These are phyloP conservation scores for Scleropages formosus DNA, from an alignment of 2,797 vertebrate genomes.

Conservation along the genomic window DNA sequence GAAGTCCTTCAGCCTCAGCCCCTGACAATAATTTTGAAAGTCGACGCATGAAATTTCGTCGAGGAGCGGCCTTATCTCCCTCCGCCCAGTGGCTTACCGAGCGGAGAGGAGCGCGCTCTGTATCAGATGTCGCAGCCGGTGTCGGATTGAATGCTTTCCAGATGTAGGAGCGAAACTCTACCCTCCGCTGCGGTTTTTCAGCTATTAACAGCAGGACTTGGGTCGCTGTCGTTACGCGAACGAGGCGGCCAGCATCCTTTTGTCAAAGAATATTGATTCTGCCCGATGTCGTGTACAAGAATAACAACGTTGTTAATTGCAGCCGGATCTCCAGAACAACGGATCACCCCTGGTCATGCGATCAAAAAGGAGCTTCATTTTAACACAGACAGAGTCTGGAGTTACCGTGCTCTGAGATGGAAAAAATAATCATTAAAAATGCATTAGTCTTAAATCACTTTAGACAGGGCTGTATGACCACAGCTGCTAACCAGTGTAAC, in stretches of 20 bases:
- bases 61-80: slow-evolving; percentile 10
- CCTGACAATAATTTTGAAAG: slow-evolving; percentile 22
- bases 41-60: slow-evolving; percentile 32
- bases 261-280: slow-evolving; percentile 37
- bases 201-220: slow-evolving; percentile 25
- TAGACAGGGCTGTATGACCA: no score
- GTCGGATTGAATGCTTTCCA: slow-evolving; percentile 29
- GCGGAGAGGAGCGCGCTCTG: slow-evolving; percentile 9
- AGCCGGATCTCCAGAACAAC: slow-evolving; percentile 33
- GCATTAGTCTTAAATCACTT: neutral
- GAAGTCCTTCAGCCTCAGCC: slow-evolving; percentile 22
- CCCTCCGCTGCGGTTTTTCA: slow-evolving; percentile 21
- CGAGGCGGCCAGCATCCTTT: slow-evolving; percentile 25
- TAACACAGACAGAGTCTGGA: neutral
- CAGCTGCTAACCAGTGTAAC: no score
- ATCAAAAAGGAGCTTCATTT: slow-evolving; percentile 9
- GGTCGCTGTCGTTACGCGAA: slow-evolving; percentile 30
- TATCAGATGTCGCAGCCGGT: slow-evolving; percentile 33
- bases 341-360: neutral
- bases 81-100: neutral
- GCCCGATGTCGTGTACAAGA: slow-evolving; percentile 36
- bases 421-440: neutral
- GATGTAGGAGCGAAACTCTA: slow-evolving; percentile 25
- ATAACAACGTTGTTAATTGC: slow-evolving; percentile 42
- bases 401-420: slow-evolving; percentile 24